These are phyloP conservation scores for Scaptomyza flava DNA, from an alignment of 2,888 invertebrate species.

Conservation along the genomic window DNA sequence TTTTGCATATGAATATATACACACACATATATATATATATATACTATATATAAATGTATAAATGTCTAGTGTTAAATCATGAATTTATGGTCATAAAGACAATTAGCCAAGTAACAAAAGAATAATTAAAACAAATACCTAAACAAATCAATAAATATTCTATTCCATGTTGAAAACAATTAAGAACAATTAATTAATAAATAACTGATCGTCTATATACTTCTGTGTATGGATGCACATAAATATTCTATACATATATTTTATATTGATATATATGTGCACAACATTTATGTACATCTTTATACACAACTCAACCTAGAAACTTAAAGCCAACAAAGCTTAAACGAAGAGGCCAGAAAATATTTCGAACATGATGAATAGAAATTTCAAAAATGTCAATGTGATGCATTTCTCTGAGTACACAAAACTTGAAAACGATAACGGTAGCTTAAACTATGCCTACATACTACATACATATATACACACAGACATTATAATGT, in stretches of 20 bases:
- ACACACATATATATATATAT: constrained; percentile 29
- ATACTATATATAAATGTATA: constrained; percentile 33
- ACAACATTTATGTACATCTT: constrained; percentile 5
- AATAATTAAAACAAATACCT: not conserved
- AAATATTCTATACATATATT: not conserved
- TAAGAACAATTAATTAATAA: not conserved
- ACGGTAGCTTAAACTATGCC: constrained; percentile 7
- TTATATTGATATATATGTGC: not conserved
- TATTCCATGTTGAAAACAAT: constrained; percentile 9
- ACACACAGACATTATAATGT: constrained; percentile 14
- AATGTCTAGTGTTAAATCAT: constrained; percentile 45
- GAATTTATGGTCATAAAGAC: constrained; percentile 49
- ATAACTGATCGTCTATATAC: not conserved
- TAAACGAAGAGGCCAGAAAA: constrained; percentile 13
- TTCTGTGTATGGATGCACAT: not conserved
- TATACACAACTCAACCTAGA: constrained; percentile 14
- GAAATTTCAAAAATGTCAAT: constrained; percentile 37
- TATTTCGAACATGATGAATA: constrained; percentile 28
- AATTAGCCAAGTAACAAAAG: constrained; percentile 37
- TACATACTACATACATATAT: constrained; percentile 17
- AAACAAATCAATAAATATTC: constrained; percentile 8
- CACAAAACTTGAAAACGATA: constrained; percentile 8
- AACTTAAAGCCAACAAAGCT: constrained; percentile 1
- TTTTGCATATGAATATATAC: constrained; percentile 17
- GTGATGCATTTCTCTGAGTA: constrained; percentile 71